Evolutionary conservation across 2,797 vertebrate species (phyloP), one percentile per base, ranked within the genome.

Genomic region (Cuculus canorus): DNA sequence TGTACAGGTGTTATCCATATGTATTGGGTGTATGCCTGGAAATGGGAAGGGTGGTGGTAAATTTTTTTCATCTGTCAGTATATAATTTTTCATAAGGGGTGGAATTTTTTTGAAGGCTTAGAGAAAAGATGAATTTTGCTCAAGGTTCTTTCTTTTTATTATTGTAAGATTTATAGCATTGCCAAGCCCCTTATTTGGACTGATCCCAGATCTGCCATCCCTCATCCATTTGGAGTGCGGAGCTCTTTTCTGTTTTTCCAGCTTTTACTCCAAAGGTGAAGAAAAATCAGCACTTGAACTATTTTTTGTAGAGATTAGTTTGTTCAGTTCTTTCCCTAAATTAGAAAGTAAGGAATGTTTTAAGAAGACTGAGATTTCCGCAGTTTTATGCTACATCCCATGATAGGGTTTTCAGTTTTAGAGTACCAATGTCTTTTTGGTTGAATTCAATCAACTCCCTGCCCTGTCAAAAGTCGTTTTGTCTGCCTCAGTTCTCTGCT

Each of bases 61-160:
- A 43, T 66, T 92, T 96, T 93, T 93, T 91, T 95, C 83, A 81
- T 93, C 65, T 91, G 82, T 96, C 82, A 92, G 80, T 73, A 2
- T 93, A 93, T 94, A 56, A 80, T 95, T 93, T 95, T 96, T 91
- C 95, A 93, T 57, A 80, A 88, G 82, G 73, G 82, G 23, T 91
- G 91, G 94, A 93, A 70, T 92, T 93, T 96, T 94, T 90, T 92
- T 78, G 83, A 95, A 93, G 88, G 80, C 73, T 96, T 95, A 73
- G 17, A 64, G 70, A 82, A 96, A 93, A 85, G 94, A 79, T 3
- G 3, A 90, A 90, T 88, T 94, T 80, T 94, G 56, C 73, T 95
- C 80, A 92, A 86, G 85, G 77, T 92, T 94, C 87, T 91, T 92
- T 88, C 23, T 1, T 89, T 94, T 95, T 93, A 79, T 94, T 95